A percentile compares a stretch with the other conserved stretches of the same genome.
phyloP scores from a whole-genome alignment of 2,888 invertebrate species.

The Entomobrya multifasciata region DNA sequence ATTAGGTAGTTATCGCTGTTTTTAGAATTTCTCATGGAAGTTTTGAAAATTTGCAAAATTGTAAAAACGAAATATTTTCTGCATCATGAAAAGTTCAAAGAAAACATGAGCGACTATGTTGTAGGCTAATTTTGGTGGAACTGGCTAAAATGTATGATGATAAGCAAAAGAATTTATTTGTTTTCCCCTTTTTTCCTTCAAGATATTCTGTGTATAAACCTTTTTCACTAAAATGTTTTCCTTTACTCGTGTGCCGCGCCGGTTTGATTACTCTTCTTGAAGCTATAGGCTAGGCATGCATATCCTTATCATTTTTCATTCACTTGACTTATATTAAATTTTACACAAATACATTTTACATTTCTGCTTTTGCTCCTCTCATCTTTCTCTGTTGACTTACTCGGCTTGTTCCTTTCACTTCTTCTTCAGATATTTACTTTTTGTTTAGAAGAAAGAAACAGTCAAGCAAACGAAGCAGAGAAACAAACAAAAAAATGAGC shows the following conservation, averaged over 20 bases:
- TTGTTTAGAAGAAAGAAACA: constrained; percentile 4
- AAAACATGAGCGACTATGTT: no score
- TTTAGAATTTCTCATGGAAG: no score
- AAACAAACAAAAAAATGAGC: constrained; percentile 27
- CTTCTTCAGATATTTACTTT: constrained; percentile 29
- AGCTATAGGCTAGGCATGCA: no score
- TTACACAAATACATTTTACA: no score
- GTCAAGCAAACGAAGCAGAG: constrained; percentile 34
- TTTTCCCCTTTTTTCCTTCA: not conserved
- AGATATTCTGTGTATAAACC: no score
- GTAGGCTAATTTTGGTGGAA: no score
- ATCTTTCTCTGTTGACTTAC: not conserved
- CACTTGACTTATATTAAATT: constrained; percentile 61
- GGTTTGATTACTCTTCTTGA: no score
- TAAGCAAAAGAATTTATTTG: constrained; percentile 15
- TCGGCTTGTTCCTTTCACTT: constrained; percentile 22
- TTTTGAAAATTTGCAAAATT: no score
- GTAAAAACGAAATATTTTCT: not conserved
- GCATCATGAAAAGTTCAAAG: not conserved
- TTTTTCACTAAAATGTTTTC: not conserved
- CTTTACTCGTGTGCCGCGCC: no score
- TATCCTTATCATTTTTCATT: constrained; percentile 34
- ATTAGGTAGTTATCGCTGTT: no score
- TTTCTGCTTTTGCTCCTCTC: constrained; percentile 25
- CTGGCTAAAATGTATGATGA: not conserved